Base-by-base conservation (phyloP, 2,113 vertebrate genomes). In the Columba janthina region DNA sequence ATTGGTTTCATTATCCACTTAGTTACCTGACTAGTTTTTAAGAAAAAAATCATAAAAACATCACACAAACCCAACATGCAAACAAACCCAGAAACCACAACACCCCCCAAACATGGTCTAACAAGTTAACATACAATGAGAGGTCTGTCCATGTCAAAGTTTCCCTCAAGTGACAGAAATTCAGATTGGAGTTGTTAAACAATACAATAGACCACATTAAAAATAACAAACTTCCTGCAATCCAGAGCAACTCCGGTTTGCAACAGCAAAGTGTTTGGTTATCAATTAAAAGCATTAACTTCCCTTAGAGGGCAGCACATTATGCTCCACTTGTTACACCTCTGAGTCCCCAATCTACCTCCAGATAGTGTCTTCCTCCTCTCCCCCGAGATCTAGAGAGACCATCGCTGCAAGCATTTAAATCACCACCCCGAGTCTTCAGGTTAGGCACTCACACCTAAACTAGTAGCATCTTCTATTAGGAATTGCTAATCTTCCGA, bases 201-300 rank as follows among this genome's bases (percentile, higher is more conserved):
- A 38, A 38, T 38, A 38, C 38, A 38, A 38, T 5, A 38, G 38
- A 38, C 38, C 38, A 19, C 57, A 46, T 54, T n/a, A 16, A 54
- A 77, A 64, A 57, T 2, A 86, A 64, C 42, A 17, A 56, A 22
- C 60, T 51, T 79, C 44, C 57, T 50, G 42, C 62, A 42, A 22
- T 0, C 54, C 57, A 60, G 44, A 60, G 25, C 48, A 50, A 15
- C 36, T 62, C 28, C 10, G 0, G 0, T 1, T 9, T 58, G 58
- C 46, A 69, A 18, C 25, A 42, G 25, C 62, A 11, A 54, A 61
- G 36, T 4, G 24, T 26, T 25, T 36, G 31, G 60, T 2, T 32
- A 29, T 6, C 57, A 26, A 60, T 11, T 17, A 21, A 57, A 40
- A 58, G 12, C 25, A 28, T 36, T 32, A 40, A 29, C 20, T 11